Evolutionary conservation across 2,888 invertebrate species (phyloP).

Genomic region (Drosophila putrida): DNA sequence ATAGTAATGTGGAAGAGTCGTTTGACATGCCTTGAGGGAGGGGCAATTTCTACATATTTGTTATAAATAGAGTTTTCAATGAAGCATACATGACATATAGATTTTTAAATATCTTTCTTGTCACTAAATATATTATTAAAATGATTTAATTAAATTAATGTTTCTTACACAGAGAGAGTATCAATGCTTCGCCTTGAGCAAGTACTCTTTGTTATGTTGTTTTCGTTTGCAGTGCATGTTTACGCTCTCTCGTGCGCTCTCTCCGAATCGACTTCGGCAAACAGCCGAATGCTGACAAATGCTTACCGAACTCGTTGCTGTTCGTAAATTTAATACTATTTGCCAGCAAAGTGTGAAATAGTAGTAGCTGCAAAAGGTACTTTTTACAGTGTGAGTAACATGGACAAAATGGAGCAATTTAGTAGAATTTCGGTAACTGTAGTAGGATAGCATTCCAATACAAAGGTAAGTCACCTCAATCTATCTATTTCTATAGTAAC

Average conservation of each 20-base stretch:
- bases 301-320: background rate
- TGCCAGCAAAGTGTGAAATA: conserved; percentile 17
- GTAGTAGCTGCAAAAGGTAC: conserved; percentile 31
- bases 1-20: background rate
- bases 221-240: conserved; percentile 10
- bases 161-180: background rate
- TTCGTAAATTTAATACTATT: conserved; percentile 37
- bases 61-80: too few species aligned
- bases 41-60: background rate
- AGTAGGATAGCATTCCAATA: conserved; percentile 21
- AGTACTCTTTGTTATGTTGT: conserved; percentile 2
- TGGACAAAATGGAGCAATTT: conserved; percentile 28
- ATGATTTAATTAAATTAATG: background rate
- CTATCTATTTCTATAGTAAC: conserved; percentile 23
- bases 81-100: too few species aligned
- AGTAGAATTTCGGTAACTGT: conserved; percentile 40
- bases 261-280: conserved; percentile 22
- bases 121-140: background rate
- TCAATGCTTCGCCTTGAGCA: background rate
- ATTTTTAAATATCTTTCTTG: too few species aligned
- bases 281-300: conserved; percentile 18
- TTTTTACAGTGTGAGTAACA: conserved; percentile 7
- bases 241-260: conserved; percentile 22
- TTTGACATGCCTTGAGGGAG: background rate
- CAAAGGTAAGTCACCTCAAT: conserved; percentile 1